A percentile compares a stretch with the other conserved stretches of the same genome.
phyloP scores from a whole-genome alignment of 2,797 vertebrate species.

The Calcarius lapponicus region DNA sequence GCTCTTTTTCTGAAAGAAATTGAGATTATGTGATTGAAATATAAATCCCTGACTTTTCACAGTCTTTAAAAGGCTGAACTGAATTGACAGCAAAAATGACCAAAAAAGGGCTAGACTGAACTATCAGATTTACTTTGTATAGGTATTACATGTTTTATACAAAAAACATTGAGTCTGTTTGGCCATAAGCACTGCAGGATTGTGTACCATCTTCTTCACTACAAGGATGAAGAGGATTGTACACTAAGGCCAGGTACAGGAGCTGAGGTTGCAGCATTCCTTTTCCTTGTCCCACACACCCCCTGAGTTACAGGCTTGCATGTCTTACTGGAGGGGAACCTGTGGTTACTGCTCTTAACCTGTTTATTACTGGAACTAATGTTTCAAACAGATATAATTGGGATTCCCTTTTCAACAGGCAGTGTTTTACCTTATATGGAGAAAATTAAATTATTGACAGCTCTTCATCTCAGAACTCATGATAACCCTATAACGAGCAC shows the following conservation, averaged over 20 bases:
- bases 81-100: not conserved
- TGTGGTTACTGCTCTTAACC: not conserved
- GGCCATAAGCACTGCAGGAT: not conserved
- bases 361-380: not conserved
- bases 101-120: not conserved
- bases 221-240: not conserved
- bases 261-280: not conserved
- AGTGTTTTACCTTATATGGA: not conserved
- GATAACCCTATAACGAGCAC: constrained; percentile 5
- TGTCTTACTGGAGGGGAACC: not conserved
- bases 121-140: not conserved
- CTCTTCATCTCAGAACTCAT: constrained; percentile 8
- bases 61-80: not conserved
- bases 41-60: constrained; percentile 15
- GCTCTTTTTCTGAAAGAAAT: not conserved
- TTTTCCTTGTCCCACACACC: not conserved
- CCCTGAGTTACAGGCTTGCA: not conserved
- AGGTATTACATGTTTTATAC: not conserved
- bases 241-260: not conserved
- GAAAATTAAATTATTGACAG: constrained; percentile 10
- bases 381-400: not conserved
- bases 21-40: not conserved
- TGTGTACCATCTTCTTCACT: not conserved
- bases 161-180: not conserved
- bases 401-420: not conserved